These are phyloP conservation scores for Xenopus tropicalis DNA, from an alignment of 2,113 vertebrate genomes.

Conservation along the genomic window DNA sequence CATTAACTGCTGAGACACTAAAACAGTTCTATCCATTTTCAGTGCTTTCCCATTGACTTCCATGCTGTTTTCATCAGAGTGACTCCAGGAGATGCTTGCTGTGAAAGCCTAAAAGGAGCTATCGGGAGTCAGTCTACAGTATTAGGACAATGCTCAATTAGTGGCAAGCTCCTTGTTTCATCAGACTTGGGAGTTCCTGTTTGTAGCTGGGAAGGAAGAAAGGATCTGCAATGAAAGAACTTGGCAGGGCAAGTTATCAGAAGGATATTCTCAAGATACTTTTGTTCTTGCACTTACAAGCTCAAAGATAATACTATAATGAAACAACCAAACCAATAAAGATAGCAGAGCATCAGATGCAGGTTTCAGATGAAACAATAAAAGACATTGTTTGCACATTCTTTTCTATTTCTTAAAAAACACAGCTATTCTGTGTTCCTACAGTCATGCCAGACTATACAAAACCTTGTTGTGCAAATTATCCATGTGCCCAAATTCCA, in stretches of 20 bases:
- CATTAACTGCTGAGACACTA: constrained; percentile 44
- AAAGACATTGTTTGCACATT: constrained; percentile 25
- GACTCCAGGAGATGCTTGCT: constrained; percentile 42
- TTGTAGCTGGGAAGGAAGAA: constrained; percentile 7
- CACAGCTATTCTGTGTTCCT: constrained; percentile 7
- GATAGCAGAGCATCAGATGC: constrained; percentile 24
- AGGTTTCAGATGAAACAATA: constrained; percentile 8
- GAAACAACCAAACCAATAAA: constrained; percentile 7
- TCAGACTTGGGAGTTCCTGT: constrained; percentile 19
- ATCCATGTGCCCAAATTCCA: not conserved
- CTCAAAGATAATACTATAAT: constrained; percentile 15
- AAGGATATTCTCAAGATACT: constrained; percentile 13
- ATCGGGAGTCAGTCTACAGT: constrained; percentile 32
- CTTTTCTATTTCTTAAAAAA: constrained; percentile 18
- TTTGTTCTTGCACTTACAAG: not conserved
- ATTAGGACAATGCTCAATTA: constrained; percentile 42
- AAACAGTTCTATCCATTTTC: constrained; percentile 39
- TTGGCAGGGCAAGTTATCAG: constrained; percentile 9
- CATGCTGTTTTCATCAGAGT: constrained; percentile 43
- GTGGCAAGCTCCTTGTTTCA: constrained; percentile 20
- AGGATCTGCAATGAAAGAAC: not conserved
- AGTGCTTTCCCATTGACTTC: constrained; percentile 35
- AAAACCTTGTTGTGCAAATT: constrained; percentile 6
- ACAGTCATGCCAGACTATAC: constrained; percentile 4
- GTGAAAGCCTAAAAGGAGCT: constrained; percentile 40